Percentiles rank a stretch among this genome's conserved stretches.
phyloP scores from a whole-genome alignment of 1,140 invertebrate species.

The Whitmania pigra region DNA sequence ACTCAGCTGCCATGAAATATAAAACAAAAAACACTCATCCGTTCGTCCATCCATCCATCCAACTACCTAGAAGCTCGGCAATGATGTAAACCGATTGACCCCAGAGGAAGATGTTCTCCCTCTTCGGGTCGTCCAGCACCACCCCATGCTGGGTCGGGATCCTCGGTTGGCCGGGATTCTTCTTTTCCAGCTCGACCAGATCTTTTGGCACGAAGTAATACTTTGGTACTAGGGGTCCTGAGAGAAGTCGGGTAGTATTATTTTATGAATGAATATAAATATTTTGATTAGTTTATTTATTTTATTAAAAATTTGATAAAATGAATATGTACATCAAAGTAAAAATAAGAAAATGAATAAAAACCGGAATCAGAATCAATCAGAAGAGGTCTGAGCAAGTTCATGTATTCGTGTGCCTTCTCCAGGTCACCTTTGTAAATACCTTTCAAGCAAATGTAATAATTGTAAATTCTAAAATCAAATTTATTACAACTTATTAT shows the following conservation, averaged over 20 bases:
- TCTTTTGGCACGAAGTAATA: slow-evolving; percentile 83
- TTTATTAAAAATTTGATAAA: no score
- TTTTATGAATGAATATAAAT: neutral
- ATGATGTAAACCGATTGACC: slow-evolving; percentile 90
- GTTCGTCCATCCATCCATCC: no score
- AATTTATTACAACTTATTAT: neutral
- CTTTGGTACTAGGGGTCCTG: slow-evolving; percentile 63
- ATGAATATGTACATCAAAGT: no score
- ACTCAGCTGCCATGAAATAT: neutral
- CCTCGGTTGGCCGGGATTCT: slow-evolving; percentile 56
- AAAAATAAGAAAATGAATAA: neutral
- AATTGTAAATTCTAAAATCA: neutral
- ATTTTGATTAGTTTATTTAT: neutral
- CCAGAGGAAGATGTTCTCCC: slow-evolving; percentile 56
- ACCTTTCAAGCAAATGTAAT: slow-evolving; percentile 33
- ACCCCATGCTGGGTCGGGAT: slow-evolving; percentile 50
- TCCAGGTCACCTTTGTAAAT: slow-evolving; percentile 59
- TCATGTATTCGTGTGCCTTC: slow-evolving; percentile 80
- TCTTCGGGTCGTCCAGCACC: slow-evolving; percentile 19
- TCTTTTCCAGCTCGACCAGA: slow-evolving; percentile 59
- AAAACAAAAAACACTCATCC: neutral
- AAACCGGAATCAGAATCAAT: slow-evolving; percentile 22
- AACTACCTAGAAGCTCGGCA: slow-evolving; percentile 63
- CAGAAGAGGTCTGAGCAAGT: slow-evolving; percentile 51
- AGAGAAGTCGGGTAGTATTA: neutral